Base-by-base conservation (phyloP, 1,140 invertebrate genomes). In the Drosophila tani region DNA sequence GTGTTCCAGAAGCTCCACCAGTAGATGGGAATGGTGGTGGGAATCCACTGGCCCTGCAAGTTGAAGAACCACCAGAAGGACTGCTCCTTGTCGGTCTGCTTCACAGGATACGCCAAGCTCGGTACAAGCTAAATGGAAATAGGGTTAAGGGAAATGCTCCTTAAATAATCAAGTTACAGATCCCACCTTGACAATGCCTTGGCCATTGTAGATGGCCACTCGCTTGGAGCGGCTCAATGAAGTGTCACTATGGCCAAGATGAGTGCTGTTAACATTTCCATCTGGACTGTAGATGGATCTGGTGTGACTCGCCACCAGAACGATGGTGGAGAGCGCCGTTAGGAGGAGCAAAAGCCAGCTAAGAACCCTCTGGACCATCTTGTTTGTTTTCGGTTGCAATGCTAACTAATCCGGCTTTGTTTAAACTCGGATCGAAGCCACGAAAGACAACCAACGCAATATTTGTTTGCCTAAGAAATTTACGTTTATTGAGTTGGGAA, bases 1-100 rank as follows among this genome's bases (percentile, higher is more conserved):
- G 91, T 88, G 41, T 92, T 92, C 79, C 82, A 92, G 15, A 86
- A 90, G n/a, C 91, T 91, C 91, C 91, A 92, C 87, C 87, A 92
- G 27, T 87, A 92, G 2, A 92, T 12, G 0, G 91, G 91, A 45
- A 80, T 70, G 0, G 75, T 66, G 8, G 82, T 82, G 24, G 82
- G 82, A 7, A 74, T 29, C 55, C 75, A 92, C 53, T 90, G 87
- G n/a, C 58, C 57, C 66, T 92, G 91, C 0, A 91, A 11, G 53
- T 90, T 91, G 19, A 90, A 79, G 24, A 90, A 92, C 56, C 75
- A 83, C 69, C 64, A 78, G 29, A 92, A 71, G 2, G 91, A 92
- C 41, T 84, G 86, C 1, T 68, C 66, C 40, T 85, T 91, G 17
- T 91, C 81, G 5, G 17, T 8, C 24, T 81, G 78, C n/a, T 75